These are phyloP conservation scores for Cygnus olor DNA, from an alignment of 2,797 vertebrate species.

Conservation along the genomic window DNA sequence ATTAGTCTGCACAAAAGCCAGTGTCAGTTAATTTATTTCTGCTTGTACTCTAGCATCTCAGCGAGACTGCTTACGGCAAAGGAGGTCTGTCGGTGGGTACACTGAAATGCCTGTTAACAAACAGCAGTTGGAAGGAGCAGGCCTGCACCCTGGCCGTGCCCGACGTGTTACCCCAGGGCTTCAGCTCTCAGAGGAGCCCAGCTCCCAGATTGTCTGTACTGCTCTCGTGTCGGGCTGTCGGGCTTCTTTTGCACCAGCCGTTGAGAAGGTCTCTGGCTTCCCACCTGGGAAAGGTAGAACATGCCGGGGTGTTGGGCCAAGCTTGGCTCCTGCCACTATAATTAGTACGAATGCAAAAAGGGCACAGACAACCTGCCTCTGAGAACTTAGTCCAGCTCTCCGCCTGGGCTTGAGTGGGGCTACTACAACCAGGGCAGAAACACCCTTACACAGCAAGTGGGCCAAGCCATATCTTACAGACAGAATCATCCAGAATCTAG, in stretches of 20 bases:
- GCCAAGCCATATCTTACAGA: background rate
- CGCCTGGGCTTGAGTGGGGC: background rate
- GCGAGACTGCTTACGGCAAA: background rate
- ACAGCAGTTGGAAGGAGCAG: background rate
- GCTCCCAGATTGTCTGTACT: background rate
- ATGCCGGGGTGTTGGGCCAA: background rate
- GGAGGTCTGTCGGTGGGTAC: background rate
- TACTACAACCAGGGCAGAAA: background rate
- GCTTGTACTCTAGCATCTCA: background rate
- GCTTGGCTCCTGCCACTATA: background rate
- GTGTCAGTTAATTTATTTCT: background rate
- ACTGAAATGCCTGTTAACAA: background rate
- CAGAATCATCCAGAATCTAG: background rate
- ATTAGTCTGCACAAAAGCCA: background rate
- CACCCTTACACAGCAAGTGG: background rate
- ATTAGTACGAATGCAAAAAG: background rate
- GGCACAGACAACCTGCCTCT: background rate
- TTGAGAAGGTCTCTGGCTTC: background rate
- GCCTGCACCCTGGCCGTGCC: background rate
- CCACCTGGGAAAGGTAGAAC: background rate
- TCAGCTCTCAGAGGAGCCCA: background rate
- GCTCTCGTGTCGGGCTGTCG: accelerated
- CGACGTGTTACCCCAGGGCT: background rate
- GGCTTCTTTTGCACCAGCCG: background rate
- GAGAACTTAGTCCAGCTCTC: background rate